Evolutionary conservation across 2,113 vertebrate genomes (phyloP).

Genomic region (Empidonax traillii): DNA sequence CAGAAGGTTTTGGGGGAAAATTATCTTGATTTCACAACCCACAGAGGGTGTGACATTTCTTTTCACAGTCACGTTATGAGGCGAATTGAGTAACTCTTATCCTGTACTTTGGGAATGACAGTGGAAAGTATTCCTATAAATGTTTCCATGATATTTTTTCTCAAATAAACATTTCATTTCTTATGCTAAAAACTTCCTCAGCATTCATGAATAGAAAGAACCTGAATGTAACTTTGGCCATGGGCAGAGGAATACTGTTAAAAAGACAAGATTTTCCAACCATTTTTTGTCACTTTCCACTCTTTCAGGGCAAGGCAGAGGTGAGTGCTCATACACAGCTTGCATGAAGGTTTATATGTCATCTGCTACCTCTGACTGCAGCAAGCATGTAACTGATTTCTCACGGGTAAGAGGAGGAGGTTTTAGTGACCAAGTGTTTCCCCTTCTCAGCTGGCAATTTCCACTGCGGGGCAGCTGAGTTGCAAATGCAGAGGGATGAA

Average conservation of each 20-base stretch:
- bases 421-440: not conserved
- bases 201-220: not conserved
- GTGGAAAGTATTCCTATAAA: slow-evolving; percentile 5
- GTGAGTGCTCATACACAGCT: not conserved
- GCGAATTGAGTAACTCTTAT: not conserved
- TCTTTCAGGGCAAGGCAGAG: not conserved
- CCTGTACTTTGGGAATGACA: not conserved
- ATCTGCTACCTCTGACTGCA: not conserved
- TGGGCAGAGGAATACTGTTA: not conserved
- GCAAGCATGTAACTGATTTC: not conserved
- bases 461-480: not conserved
- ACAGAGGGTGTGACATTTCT: not conserved
- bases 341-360: not conserved
- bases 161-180: not conserved
- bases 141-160: not conserved
- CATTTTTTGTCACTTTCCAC: not conserved
- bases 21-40: not conserved
- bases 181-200: not conserved
- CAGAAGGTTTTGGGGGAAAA: not conserved
- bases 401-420: not conserved
- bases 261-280: not conserved
- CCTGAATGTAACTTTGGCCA: not conserved
- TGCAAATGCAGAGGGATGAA: not conserved
- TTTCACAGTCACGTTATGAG: not conserved
- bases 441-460: not conserved